These are phyloP conservation scores for Magallana angulata DNA, from an alignment of 1,140 invertebrate species.

Conservation along the genomic window DNA sequence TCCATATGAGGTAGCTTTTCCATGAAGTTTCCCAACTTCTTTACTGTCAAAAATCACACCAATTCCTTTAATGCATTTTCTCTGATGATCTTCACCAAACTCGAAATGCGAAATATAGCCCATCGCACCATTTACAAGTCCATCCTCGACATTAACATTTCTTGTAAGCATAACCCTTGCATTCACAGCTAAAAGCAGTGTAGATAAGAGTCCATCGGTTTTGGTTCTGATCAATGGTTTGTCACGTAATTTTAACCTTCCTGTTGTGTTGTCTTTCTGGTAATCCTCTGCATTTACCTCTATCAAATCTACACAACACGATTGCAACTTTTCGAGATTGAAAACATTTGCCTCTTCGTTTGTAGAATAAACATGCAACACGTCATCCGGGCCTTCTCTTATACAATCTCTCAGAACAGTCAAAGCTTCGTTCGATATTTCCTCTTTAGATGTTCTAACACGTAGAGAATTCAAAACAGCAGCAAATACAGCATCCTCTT, in stretches of 20 bases:
- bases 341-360: conserved; percentile 41
- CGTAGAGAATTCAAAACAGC: neutral
- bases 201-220: neutral
- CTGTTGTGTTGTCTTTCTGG: conserved; percentile 26
- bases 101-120: neutral
- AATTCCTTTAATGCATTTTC: neutral
- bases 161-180: conserved; percentile 40
- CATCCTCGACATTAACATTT: conserved; percentile 42
- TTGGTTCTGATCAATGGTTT: neutral
- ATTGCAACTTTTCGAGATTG: conserved; percentile 20
- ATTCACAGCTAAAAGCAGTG: neutral
- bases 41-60: conserved; percentile 34
- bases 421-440: neutral
- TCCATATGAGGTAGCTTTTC: neutral
- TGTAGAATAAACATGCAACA: conserved; percentile 44
- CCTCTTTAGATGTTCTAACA: neutral
- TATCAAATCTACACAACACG: neutral
- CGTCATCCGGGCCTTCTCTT: conserved; percentile 15
- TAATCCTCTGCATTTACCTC: conserved; percentile 15
- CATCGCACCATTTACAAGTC: conserved; percentile 40
- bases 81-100: neutral
- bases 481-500: conserved; percentile 38
- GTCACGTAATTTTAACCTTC: neutral
- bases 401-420: neutral
- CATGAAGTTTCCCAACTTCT: neutral